Evolutionary conservation across 2,888 invertebrate species (phyloP), one percentile per base, ranked within the genome.

Genomic region (Acronicta psi): DNA sequence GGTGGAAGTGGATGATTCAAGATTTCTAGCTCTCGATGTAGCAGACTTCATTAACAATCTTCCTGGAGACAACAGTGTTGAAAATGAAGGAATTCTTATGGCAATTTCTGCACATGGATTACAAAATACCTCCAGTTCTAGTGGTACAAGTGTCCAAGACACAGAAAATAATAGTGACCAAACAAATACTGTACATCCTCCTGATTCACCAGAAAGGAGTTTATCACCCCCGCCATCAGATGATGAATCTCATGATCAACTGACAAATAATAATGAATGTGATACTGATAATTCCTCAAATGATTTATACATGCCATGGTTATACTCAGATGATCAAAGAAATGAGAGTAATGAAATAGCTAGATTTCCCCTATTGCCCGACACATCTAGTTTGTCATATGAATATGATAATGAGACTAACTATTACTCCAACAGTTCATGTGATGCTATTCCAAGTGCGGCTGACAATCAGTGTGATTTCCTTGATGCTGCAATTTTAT

Each of bases 61-160:
- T 36, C 94, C 94, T 9, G 93, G 91, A 41, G 95, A 94, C 64
- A 95, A 95, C 31, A 94, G 95, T 59, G 94, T 96, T 79, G 96
- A 96, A 87, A 96, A 96, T 79, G 96, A 96, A 82, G 96, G 96
- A 1, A 96, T 97, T 54, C 88, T 96, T 29, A 96, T 96, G 96
- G 97, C 97, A 4, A 97, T 97, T 75, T 95, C 95, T 53, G 96
- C 96, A 50, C 96, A 96, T 80, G 96, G 96, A 0, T 86, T 97
- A 57, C 96, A 95, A 70, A 93, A 90, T 67, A 87, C 72, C n/a
- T 55, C 88, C 11, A 82, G 64, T 57, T 79, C 87, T 18, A 82
- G 82, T 80, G 76, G 78, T 71, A 74, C 73, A 60, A 67, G 77
- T 63, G 20, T 10, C 6, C 45, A 55, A 20, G 67, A 69, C 49